phyloP scores from a whole-genome alignment of 2,797 vertebrate genomes.

The Aeoliscus strigatus region DNA sequence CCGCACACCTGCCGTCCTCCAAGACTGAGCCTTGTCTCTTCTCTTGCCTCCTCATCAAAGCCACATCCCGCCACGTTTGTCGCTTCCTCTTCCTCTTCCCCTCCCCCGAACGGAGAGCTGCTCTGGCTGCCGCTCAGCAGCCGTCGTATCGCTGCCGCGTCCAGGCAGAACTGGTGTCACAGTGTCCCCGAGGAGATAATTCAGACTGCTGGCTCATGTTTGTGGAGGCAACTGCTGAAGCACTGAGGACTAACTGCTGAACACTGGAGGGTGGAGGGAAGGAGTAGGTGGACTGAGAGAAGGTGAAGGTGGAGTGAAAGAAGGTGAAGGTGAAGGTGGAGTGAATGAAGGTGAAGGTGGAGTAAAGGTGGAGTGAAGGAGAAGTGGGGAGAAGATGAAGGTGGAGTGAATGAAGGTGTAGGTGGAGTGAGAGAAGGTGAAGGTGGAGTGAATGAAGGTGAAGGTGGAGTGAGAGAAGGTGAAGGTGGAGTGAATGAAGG shows the following conservation, averaged over 20 bases:
- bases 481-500: no score
- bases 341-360: no score
- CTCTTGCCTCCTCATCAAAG: conserved; percentile 78
- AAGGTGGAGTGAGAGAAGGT: no score
- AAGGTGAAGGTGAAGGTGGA: no score
- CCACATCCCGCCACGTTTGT: conserved; percentile 59
- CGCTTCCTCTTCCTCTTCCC: conserved; percentile 46
- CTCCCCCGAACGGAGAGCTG: conserved; percentile 30
- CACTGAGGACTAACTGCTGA: conserved; percentile 27
- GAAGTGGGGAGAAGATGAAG: no score
- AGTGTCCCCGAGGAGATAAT: conserved; percentile 39
- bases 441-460: no score
- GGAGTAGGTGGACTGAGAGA: no score
- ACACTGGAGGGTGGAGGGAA: not conserved
- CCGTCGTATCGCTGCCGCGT: conserved; percentile 42
- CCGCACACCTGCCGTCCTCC: conserved; percentile 76
- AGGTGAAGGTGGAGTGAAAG: no score
- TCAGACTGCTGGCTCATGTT: conserved; percentile 29
- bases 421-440: no score
- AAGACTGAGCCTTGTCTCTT: conserved; percentile 63
- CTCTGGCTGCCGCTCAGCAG: conserved; percentile 59
- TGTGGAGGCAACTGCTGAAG: conserved; percentile 41
- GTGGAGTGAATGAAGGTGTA: no score
- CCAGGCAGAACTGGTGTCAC: conserved; percentile 50
- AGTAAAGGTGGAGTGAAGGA: no score